Percentiles rank a stretch among this genome's conserved stretches.
phyloP scores from a whole-genome alignment of 2,888 invertebrate species.

The Acanthosepion lycidas region DNA sequence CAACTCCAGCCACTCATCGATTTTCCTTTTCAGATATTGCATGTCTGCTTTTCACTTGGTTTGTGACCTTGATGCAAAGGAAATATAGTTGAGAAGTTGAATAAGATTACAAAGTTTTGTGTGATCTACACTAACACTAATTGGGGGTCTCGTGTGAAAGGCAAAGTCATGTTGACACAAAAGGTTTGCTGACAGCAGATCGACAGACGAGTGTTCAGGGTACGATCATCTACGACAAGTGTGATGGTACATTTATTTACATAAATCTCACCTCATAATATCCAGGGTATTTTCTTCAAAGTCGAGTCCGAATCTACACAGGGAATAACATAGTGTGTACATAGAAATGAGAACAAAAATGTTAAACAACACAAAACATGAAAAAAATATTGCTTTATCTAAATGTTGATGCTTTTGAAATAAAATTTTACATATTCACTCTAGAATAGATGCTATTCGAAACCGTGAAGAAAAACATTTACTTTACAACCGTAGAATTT shows the following conservation, averaged over 20 bases:
- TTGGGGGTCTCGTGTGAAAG: not conserved
- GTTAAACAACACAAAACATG: not conserved
- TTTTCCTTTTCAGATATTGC: not conserved
- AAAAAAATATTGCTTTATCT: not conserved
- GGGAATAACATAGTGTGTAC: slow-evolving; percentile 35
- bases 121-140: not conserved
- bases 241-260: not conserved
- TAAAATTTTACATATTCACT: not conserved
- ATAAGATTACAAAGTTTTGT: not conserved
- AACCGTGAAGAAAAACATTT: not conserved
- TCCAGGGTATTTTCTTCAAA: slow-evolving; percentile 8
- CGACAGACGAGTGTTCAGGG: not conserved
- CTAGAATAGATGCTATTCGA: not conserved
- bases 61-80: not conserved
- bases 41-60: not conserved
- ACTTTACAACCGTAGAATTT: not conserved
- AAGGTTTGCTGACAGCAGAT: slow-evolving; percentile 1
- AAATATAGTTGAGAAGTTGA: not conserved
- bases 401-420: not conserved
- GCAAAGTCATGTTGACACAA: not conserved
- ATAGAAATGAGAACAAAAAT: not conserved
- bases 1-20: not conserved
- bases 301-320: slow-evolving; percentile 39
- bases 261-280: slow-evolving; percentile 40
- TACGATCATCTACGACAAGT: not conserved